phyloP scores from a whole-genome alignment of 2,888 invertebrate genomes.

The Aleiodes leptofemur region DNA sequence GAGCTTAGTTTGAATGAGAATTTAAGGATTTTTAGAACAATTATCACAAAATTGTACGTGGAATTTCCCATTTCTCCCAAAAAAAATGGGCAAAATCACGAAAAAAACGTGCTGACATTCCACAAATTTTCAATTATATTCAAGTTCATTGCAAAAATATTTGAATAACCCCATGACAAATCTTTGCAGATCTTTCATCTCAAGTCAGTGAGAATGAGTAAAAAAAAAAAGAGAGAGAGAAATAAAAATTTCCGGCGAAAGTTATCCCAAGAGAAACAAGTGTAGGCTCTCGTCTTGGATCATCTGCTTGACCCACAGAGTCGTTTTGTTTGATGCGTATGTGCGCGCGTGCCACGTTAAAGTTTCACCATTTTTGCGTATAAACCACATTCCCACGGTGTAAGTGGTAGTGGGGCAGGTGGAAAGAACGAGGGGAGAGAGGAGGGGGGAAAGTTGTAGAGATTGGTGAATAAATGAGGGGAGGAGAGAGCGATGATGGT shows the following conservation, averaged over 20 bases:
- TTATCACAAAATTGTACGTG: too few species aligned
- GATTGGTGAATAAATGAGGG: constrained; percentile 32
- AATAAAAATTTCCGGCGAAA: constrained; percentile 18
- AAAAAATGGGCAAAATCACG: too few species aligned
- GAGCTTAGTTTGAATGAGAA: too few species aligned
- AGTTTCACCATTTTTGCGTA: constrained; percentile 65
- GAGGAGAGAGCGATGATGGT: constrained; percentile 21
- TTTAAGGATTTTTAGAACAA: too few species aligned
- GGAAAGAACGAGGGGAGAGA: background rate
- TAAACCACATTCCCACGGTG: constrained; percentile 57
- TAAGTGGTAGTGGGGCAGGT: constrained; percentile 54
- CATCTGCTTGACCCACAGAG: constrained; percentile 11
- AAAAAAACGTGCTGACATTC: background rate
- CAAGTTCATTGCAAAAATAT: background rate
- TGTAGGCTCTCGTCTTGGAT: constrained; percentile 31
- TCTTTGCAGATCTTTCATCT: constrained; percentile 2
- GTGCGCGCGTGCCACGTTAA: constrained; percentile 58
- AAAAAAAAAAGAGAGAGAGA: constrained; percentile 1
- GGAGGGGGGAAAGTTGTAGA: background rate
- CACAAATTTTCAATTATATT: background rate
- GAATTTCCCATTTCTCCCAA: too few species aligned
- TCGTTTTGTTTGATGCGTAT: constrained; percentile 39
- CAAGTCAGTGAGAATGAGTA: background rate
- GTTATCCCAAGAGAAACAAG: constrained; percentile 30
- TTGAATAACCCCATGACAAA: background rate